These are phyloP conservation scores for Andrena trimmerana DNA, from an alignment of 2,888 invertebrate species.

Conservation along the genomic window DNA sequence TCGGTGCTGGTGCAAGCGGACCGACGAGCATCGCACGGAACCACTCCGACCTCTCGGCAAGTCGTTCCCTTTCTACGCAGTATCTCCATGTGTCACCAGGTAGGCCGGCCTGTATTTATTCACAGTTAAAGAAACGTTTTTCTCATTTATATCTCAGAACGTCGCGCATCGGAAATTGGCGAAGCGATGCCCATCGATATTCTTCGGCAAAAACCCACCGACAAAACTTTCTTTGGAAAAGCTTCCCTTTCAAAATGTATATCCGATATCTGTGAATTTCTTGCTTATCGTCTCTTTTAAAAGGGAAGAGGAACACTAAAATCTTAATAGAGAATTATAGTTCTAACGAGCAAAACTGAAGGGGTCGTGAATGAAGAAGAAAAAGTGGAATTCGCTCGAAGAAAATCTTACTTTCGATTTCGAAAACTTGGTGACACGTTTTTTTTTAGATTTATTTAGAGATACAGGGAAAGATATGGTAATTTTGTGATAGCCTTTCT, in stretches of 20 bases:
- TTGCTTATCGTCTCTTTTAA: not conserved
- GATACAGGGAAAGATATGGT: too few species aligned
- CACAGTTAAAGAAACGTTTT: conserved; percentile 12
- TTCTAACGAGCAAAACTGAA: too few species aligned
- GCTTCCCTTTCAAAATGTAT: not conserved
- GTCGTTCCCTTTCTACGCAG: conserved; percentile 89
- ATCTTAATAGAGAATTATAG: not conserved
- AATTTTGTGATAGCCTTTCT: too few species aligned
- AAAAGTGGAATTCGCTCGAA: too few species aligned
- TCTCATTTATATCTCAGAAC: conserved; percentile 4
- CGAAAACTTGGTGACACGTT: not conserved
- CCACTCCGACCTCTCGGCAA: conserved; percentile 88
- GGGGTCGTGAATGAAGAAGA: too few species aligned
- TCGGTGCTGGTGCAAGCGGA: conserved; percentile 81
- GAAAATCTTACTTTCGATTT: not conserved
- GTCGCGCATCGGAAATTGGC: too few species aligned
- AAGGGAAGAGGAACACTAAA: not conserved
- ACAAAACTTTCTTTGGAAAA: not conserved
- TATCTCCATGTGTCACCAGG: conserved; percentile 89
- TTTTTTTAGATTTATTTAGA: too few species aligned
- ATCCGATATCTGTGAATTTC: not conserved
- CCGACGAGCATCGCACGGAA: conserved; percentile 88
- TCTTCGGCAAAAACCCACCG: not conserved
- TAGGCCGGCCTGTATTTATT: conserved; percentile 86
- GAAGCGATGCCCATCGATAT: not conserved